Conservation (phyloP, 2,113 vertebrate genomes). For the Chionodraco myersi region DNA sequence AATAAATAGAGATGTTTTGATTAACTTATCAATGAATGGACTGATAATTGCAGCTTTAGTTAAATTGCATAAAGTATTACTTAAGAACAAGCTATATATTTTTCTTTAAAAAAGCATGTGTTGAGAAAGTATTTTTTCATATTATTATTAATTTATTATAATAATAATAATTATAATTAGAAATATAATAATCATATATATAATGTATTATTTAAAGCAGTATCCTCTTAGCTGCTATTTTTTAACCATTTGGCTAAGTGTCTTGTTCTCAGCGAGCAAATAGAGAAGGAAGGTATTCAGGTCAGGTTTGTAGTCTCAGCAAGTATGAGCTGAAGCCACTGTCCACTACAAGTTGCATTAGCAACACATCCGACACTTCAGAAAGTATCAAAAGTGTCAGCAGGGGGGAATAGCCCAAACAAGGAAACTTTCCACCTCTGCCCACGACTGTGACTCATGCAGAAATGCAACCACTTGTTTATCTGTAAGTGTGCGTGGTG, state of each 20-base stretch:
- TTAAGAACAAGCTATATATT: background rate
- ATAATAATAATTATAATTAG: too few relatives aligned
- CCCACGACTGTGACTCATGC: slow-evolving; percentile 76
- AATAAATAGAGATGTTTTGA: too few relatives aligned
- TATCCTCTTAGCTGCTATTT: background rate
- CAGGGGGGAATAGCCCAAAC: slow-evolving; percentile 71
- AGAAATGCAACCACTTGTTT: slow-evolving; percentile 74
- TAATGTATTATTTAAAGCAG: background rate
- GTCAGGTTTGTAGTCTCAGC: background rate
- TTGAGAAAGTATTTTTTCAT: background rate
- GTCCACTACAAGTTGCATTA: slow-evolving; percentile 19
- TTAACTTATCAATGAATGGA: background rate
- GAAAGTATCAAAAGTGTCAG: slow-evolving; percentile 60
- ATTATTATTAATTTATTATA: too few relatives aligned
- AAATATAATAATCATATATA: too few relatives aligned
- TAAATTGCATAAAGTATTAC: background rate
- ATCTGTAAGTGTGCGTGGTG: slow-evolving; percentile 48
- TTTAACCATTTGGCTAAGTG: background rate
- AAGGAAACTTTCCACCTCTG: slow-evolving; percentile 76
- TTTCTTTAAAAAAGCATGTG: background rate
- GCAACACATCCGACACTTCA: slow-evolving; percentile 51
- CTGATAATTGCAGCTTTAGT: background rate
- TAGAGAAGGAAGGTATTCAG: background rate
- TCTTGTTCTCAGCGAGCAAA: background rate
- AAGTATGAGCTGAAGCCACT: background rate